Evolutionary conservation across 2,113 vertebrate genomes (phyloP).

Genomic region (Cochlearius cochlearius): DNA sequence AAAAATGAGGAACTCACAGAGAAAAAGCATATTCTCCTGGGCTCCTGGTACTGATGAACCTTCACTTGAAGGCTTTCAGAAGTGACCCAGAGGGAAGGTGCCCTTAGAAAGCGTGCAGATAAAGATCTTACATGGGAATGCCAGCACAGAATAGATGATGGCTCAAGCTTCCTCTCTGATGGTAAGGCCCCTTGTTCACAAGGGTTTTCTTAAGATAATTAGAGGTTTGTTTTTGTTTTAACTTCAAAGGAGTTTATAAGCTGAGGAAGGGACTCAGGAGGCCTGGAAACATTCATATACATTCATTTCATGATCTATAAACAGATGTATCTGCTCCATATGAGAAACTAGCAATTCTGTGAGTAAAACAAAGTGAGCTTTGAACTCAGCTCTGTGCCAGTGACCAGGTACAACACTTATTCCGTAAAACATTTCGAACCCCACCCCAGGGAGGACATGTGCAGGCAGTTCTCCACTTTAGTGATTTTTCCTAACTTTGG

Average conservation of each 20-base stretch:
- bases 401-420: fast-evolving
- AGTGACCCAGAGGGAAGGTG: neutral
- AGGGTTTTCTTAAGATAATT: neutral
- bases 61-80: neutral
- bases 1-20: neutral
- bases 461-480: neutral
- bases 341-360: neutral
- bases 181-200: neutral
- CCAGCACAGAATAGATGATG: neutral
- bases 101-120: neutral
- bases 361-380: neutral
- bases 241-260: neutral
- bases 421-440: neutral
- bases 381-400: neutral
- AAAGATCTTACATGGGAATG: neutral
- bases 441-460: neutral
- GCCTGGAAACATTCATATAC: neutral
- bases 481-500: neutral
- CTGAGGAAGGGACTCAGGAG: neutral
- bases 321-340: neutral
- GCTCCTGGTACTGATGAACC: neutral
- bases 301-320: neutral
- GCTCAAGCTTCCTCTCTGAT: neutral
- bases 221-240: neutral
- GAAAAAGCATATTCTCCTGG: neutral